Base-by-base conservation (phyloP, 2,113 vertebrate species). In the Eolophus roseicapilla region DNA sequence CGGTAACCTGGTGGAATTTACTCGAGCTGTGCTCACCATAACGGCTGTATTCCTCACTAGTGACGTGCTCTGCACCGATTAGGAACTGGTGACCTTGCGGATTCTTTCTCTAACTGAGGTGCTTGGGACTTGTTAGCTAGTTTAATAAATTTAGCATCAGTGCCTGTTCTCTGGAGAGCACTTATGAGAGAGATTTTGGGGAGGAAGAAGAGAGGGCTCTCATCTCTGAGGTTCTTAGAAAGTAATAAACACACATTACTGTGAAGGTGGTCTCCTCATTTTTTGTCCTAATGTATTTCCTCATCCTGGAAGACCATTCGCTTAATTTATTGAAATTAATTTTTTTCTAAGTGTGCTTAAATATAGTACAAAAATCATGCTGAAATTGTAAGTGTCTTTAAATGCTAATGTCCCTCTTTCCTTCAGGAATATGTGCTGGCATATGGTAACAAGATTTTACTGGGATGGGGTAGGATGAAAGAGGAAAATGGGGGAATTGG, bases 11-110 rank as follows among this genome's bases (percentile, higher is more conserved):
- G 35, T 90, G 88, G 70, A 76, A 63, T 79, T 94, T 12, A 7
- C 78, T 89, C 8, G 39, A 57, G 78, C 63, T 88, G 1, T 4
- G 20, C 50, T 67, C 59, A 50, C 73, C 2, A 0, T 43, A 55
- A 21, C 0, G 5, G 35, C 80, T 0, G 0, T 74, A 43, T 55
- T 64, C n/a, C 49, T 82, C 0, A 0, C 50, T 3, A 4, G 33
- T 82, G 85, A 79, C 0, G 5, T 60, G 57, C 62, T 44, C 41
- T 28, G 75, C 33, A 2, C n/a, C 0, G 0, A 6, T 43, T 47
- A 69, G 64, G 71, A 77, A 4, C 35, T 21, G 80, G 68, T 86
- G 81, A 86, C 86, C 85, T 95, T 53, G 73, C 25, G 70, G 67
- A 69, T 95, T 85, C 62, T 64, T 69, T 52, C 60, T 46, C 31